phyloP scores from a whole-genome alignment of 2,888 invertebrate genomes.

The Hymenopus coronatus region DNA sequence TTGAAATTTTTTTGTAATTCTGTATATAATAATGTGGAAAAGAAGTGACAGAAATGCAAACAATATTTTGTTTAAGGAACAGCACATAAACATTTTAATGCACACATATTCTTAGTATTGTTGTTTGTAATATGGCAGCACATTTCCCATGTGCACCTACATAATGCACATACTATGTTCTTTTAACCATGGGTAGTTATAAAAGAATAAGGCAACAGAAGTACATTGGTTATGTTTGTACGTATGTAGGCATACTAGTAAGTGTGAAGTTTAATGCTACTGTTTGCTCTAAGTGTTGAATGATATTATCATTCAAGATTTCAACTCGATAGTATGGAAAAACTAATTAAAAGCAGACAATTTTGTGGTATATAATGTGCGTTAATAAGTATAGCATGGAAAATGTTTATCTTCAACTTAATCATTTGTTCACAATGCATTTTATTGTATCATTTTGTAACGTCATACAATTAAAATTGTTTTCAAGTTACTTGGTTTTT shows the following conservation, averaged over 20 bases:
- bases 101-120: background rate
- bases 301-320: background rate
- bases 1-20: background rate
- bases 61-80: background rate
- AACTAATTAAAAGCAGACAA: background rate
- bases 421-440: background rate
- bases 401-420: background rate
- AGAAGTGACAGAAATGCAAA: background rate
- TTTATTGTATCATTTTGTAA: background rate
- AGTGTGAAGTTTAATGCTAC: background rate
- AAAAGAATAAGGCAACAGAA: background rate
- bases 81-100: background rate
- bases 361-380: background rate
- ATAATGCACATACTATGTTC: background rate
- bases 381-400: background rate
- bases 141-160: background rate
- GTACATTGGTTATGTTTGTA: background rate
- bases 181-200: background rate
- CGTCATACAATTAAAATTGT: background rate
- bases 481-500: background rate
- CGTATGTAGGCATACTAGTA: background rate
- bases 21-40: background rate
- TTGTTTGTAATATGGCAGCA: background rate
- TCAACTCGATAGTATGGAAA: background rate
- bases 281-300: background rate